Conservation (phyloP, 1,140 invertebrate species). For the Drosophila suzukii region DNA sequence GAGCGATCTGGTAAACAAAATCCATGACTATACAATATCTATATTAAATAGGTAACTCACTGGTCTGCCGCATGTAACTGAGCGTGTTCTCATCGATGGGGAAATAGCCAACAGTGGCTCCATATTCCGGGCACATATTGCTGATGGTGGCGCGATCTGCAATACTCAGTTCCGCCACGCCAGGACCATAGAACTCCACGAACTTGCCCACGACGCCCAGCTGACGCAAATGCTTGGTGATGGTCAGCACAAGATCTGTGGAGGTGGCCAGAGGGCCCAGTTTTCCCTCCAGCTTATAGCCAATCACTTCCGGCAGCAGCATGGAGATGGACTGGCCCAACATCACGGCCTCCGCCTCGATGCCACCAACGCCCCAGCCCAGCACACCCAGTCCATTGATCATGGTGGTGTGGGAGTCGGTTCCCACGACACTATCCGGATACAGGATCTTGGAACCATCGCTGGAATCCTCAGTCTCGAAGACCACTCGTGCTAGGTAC, state of each 20-base stretch:
- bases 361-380: conserved; percentile 90
- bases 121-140: conserved; percentile 99
- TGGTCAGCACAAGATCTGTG: conserved; percentile 98
- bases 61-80: conserved; percentile 94
- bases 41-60: conserved; percentile 85
- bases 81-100: conserved; percentile 96
- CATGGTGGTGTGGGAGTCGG: conserved; percentile 99
- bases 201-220: conserved; percentile 99
- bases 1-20: conserved; percentile 89
- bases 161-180: conserved; percentile 94
- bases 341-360: conserved; percentile 96
- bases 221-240: conserved; percentile 97
- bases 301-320: conserved; percentile 97
- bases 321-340: conserved; percentile 98
- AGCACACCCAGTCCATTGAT: conserved; percentile 95
- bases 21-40: background rate
- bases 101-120: conserved; percentile 98
- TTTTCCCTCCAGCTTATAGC: conserved; percentile 94
- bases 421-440: conserved; percentile 98
- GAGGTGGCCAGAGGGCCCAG: conserved; percentile 95
- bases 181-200: conserved; percentile 98
- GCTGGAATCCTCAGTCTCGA: conserved; percentile 86
- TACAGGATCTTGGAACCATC: conserved; percentile 87
- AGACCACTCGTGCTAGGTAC: conserved; percentile 97
- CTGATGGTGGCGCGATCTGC: conserved; percentile 97